Evolutionary conservation across 1,140 invertebrate species (phyloP).

Genomic region (Trichoplusia ni): DNA sequence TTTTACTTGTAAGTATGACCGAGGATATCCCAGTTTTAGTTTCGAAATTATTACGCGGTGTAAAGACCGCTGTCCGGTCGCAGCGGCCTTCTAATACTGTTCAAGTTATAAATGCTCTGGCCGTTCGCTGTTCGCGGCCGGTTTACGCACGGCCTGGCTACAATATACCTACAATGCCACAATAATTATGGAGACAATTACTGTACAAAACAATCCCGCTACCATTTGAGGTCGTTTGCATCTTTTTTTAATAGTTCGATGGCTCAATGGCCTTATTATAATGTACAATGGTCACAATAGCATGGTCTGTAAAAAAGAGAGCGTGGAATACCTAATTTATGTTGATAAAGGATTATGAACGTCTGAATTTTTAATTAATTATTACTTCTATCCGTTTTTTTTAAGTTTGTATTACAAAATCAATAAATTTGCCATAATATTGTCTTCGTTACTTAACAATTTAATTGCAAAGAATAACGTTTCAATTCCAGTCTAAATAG

Average conservation of each 20-base stretch:
- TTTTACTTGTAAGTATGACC: constrained; percentile 10
- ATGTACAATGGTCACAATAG: constrained; percentile 8
- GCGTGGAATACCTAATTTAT: background rate
- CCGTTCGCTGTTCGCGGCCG: constrained; percentile 59
- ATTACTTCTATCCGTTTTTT: no score
- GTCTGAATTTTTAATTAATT: background rate
- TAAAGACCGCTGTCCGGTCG: constrained; percentile 58
- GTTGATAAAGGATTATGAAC: background rate
- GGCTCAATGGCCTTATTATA: constrained; percentile 41
- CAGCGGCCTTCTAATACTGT: constrained; percentile 73
- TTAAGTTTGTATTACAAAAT: no score
- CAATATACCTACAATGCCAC: constrained; percentile 65
- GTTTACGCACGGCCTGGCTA: constrained; percentile 45
- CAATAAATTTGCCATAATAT: no score
- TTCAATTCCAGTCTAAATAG: no score
- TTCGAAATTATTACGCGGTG: constrained; percentile 29
- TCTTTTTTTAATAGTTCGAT: constrained; percentile 33
- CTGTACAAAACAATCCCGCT: constrained; percentile 57
- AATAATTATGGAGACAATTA: constrained; percentile 73
- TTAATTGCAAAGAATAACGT: no score
- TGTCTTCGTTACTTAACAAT: no score
- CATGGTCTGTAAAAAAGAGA: background rate
- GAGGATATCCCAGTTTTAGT: constrained; percentile 31
- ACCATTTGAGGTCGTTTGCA: constrained; percentile 54
- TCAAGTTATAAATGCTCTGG: constrained; percentile 61